phyloP scores from a whole-genome alignment of 2,888 invertebrate genomes.

The Sphecodes monilicornis region DNA sequence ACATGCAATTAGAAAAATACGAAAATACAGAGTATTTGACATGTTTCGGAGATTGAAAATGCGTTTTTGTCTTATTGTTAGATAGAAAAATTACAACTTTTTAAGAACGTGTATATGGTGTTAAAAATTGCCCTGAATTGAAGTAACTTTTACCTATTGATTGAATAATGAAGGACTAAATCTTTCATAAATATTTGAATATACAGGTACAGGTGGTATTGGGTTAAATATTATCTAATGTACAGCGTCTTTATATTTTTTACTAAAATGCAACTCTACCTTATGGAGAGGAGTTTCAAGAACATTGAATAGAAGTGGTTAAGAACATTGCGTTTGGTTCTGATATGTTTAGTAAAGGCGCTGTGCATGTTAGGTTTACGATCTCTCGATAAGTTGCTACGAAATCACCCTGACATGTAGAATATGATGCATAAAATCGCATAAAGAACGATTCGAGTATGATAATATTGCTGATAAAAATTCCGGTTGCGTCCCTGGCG shows the following conservation, averaged over 20 bases:
- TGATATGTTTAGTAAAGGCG: slow-evolving; percentile 13
- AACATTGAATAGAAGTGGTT: not conserved
- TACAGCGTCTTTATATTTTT: not conserved
- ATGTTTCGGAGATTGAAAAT: too few relatives aligned
- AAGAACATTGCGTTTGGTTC: not conserved
- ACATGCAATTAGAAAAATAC: too few relatives aligned
- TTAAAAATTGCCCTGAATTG: too few relatives aligned
- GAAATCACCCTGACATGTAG: slow-evolving; percentile 7
- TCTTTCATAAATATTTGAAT: not conserved
- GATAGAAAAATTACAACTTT: too few relatives aligned
- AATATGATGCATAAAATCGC: slow-evolving; percentile 19
- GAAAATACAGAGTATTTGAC: too few relatives aligned
- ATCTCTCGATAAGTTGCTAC: slow-evolving; percentile 31
- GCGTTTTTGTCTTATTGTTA: too few relatives aligned
- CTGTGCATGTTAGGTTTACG: slow-evolving; percentile 11
- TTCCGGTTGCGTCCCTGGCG: slow-evolving; percentile 36
- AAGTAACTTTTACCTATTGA: too few relatives aligned
- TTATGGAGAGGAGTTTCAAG: not conserved
- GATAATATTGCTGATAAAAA: slow-evolving; percentile 54
- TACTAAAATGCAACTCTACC: not conserved
- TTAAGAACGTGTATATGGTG: too few relatives aligned
- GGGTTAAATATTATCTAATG: not conserved
- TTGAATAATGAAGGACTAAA: not conserved
- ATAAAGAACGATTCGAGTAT: slow-evolving; percentile 27
- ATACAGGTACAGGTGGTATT: not conserved